These are phyloP conservation scores for Pelmatolapia mariae DNA, from an alignment of 2,113 vertebrate genomes.

Conservation along the genomic window DNA sequence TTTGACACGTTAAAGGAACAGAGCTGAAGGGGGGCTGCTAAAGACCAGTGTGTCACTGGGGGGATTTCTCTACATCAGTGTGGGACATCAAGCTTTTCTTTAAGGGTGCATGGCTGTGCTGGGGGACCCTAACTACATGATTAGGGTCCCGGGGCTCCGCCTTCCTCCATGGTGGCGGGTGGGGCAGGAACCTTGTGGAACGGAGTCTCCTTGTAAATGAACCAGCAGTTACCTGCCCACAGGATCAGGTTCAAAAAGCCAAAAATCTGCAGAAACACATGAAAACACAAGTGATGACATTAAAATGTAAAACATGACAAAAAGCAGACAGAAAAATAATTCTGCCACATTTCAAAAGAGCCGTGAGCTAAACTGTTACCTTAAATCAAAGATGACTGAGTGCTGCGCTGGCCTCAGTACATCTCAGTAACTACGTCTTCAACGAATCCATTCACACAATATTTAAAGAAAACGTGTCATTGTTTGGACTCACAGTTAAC, in stretches of 20 bases:
- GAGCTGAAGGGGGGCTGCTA: neutral
- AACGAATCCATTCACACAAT: neutral
- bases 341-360: neutral
- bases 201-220: slow-evolving; percentile 91
- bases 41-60: neutral
- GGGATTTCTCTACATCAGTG: neutral
- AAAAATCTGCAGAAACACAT: slow-evolving; percentile 76
- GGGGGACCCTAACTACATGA: neutral
- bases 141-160: slow-evolving; percentile 43
- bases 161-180: slow-evolving; percentile 68
- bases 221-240: slow-evolving; percentile 95
- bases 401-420: neutral
- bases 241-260: slow-evolving; percentile 92
- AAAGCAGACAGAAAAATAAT: neutral
- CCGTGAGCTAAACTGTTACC: neutral
- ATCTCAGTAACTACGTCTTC: neutral
- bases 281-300: neutral
- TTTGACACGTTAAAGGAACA: neutral
- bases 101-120: neutral
- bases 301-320: neutral
- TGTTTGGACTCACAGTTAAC: neutral
- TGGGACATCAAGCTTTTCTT: slow-evolving; percentile 8
- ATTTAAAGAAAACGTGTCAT: neutral
- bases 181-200: slow-evolving; percentile 79
- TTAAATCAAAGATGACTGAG: neutral